Percentiles rank a stretch among this genome's conserved stretches.
These are phyloP conservation scores for Amaurobius ferox DNA, from an alignment of 2,888 invertebrate genomes.

Conservation along the genomic window DNA sequence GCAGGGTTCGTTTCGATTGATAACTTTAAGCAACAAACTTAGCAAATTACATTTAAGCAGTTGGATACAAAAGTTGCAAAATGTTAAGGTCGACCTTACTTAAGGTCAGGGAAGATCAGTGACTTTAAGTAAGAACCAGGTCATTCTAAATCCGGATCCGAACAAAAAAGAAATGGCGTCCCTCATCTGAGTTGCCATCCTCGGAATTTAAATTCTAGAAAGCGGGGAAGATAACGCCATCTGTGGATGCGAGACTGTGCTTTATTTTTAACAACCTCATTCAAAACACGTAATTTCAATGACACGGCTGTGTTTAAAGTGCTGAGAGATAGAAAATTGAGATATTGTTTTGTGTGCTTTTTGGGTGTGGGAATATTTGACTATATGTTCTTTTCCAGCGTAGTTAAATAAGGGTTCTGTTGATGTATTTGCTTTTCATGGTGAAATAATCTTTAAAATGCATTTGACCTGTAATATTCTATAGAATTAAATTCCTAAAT, in stretches of 20 bases:
- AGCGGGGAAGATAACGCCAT: not conserved
- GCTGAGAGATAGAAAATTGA: not conserved
- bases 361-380: not conserved
- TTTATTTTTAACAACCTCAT: not conserved
- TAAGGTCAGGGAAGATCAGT: conserved; percentile 45
- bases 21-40: no score
- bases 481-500: no score
- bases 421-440: no score
- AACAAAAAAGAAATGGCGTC: not conserved
- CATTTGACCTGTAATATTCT: no score
- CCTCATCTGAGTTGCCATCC: not conserved
- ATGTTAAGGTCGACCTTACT: not conserved
- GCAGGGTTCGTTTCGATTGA: no score
- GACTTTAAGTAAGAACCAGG: conserved; percentile 43
- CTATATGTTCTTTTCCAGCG: not conserved
- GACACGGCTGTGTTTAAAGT: not conserved
- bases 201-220: not conserved
- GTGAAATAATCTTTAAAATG: no score
- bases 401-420: no score
- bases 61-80: not conserved
- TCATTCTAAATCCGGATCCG: conserved; percentile 39
- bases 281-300: not conserved
- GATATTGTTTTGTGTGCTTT: not conserved
- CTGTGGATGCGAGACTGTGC: not conserved
- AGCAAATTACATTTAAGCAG: not conserved